Evolutionary conservation across 2,888 invertebrate genomes (phyloP).

Genomic region (Candidula unifasciata): DNA sequence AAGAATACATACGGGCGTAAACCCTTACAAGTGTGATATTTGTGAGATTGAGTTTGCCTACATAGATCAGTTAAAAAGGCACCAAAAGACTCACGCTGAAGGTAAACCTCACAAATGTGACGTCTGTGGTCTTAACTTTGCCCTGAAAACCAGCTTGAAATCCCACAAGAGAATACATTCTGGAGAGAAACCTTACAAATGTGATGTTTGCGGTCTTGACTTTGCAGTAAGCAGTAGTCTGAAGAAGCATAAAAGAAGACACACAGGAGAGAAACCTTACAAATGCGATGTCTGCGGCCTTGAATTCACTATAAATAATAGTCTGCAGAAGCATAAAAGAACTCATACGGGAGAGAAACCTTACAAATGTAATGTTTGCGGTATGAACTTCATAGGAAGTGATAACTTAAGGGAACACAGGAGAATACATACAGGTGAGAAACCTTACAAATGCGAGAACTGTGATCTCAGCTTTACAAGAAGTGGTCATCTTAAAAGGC

Average conservation of each 20-base stretch:
- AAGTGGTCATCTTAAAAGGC: neutral
- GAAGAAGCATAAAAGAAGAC: neutral
- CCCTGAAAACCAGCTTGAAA: neutral
- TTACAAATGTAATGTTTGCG: constrained; percentile 29
- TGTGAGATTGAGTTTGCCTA: constrained; percentile 1
- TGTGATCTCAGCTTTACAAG: neutral
- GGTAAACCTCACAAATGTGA: constrained; percentile 24
- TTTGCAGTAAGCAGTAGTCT: neutral
- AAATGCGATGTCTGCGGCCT: constrained; percentile 22
- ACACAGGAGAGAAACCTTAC: constrained; percentile 1
- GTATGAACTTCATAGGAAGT: neutral
- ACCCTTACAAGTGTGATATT: constrained; percentile 28
- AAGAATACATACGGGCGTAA: constrained; percentile 34
- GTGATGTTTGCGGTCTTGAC: neutral
- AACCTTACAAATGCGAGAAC: neutral
- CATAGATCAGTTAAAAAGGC: neutral
- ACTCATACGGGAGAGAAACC: constrained; percentile 36
- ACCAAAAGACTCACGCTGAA: neutral
- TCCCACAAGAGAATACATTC: neutral
- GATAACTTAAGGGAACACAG: neutral
- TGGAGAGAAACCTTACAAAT: neutral
- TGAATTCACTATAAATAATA: neutral
- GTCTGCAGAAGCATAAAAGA: neutral
- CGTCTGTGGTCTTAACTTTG: constrained; percentile 15
- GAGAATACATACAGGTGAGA: constrained; percentile 29